Conservation (phyloP, 2,113 vertebrate species). For the Columbina picui region DNA sequence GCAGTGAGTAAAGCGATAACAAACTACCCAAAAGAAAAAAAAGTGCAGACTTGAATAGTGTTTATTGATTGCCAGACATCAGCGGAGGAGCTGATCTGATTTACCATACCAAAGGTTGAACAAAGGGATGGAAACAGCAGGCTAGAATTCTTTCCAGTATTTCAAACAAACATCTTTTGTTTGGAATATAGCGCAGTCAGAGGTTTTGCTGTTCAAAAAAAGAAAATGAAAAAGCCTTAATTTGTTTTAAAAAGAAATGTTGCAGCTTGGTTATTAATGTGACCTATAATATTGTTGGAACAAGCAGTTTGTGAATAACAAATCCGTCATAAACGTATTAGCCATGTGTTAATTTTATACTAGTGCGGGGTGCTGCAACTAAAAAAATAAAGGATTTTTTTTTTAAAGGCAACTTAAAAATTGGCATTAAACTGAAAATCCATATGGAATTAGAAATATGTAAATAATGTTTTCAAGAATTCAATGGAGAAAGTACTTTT, state of each 20-base stretch:
- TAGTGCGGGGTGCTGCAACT: not conserved
- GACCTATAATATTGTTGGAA: not conserved
- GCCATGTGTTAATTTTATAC: not conserved
- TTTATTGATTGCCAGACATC: not conserved
- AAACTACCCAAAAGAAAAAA: not conserved
- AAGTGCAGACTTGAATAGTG: not conserved
- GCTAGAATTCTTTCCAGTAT: not conserved
- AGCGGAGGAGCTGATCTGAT: not conserved
- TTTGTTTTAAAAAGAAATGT: not conserved
- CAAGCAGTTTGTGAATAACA: not conserved
- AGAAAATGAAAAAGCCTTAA: not conserved
- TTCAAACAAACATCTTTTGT: conserved; percentile 1
- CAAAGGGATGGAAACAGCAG: not conserved
- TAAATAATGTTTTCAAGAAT: not conserved
- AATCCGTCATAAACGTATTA: not conserved
- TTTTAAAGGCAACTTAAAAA: not conserved
- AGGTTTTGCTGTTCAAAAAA: not conserved
- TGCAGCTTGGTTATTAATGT: not conserved
- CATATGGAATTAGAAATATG: not conserved
- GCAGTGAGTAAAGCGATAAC: not conserved
- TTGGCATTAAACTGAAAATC: not conserved
- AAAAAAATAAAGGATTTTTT: not conserved
- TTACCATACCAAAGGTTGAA: not conserved
- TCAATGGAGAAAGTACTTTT: not conserved
- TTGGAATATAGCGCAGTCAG: not conserved